Percentiles rank a stretch among this genome's conserved stretches.
These are phyloP conservation scores for Drosophila nigromelanica DNA, from an alignment of 1,140 invertebrate species.

Conservation along the genomic window DNA sequence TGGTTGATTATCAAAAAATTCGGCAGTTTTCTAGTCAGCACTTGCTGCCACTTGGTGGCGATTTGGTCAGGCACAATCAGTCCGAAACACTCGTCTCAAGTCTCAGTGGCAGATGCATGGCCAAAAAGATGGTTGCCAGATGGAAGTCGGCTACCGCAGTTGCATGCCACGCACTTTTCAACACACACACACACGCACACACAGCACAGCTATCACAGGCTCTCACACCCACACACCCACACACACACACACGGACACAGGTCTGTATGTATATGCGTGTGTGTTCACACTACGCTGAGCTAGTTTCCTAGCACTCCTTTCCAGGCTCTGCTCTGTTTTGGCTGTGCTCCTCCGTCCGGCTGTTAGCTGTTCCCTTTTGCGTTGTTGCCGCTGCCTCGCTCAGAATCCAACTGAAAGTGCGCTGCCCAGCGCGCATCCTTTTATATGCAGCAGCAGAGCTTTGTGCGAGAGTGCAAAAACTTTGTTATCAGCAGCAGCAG, in stretches of 20 bases:
- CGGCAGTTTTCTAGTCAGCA: too few species aligned
- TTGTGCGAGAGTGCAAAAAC: conserved; percentile 43
- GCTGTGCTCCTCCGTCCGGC: conserved; percentile 21
- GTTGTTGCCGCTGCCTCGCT: conserved; percentile 69
- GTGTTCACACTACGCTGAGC: conserved; percentile 48
- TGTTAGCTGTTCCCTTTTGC: conserved; percentile 9
- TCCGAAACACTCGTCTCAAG: background rate
- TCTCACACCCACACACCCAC: conserved; percentile 8
- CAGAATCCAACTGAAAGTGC: conserved; percentile 79
- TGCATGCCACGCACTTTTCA: conserved; percentile 2
- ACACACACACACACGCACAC: background rate
- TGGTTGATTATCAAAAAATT: background rate
- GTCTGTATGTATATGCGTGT: background rate
- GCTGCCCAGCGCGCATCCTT: conserved; percentile 71
- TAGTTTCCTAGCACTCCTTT: conserved; percentile 67
- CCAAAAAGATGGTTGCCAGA: background rate
- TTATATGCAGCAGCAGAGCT: conserved; percentile 65
- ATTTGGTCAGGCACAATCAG: conserved; percentile 27
- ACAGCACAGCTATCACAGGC: background rate
- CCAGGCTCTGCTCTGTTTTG: conserved; percentile 29
- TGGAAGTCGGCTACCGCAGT: background rate
- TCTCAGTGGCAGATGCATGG: background rate
- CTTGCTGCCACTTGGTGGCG: background rate
- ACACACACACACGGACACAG: conserved; percentile 9
- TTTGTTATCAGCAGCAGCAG: conserved; percentile 57